phyloP scores from a whole-genome alignment of 1,140 invertebrate genomes.

The Lithobius niger region DNA sequence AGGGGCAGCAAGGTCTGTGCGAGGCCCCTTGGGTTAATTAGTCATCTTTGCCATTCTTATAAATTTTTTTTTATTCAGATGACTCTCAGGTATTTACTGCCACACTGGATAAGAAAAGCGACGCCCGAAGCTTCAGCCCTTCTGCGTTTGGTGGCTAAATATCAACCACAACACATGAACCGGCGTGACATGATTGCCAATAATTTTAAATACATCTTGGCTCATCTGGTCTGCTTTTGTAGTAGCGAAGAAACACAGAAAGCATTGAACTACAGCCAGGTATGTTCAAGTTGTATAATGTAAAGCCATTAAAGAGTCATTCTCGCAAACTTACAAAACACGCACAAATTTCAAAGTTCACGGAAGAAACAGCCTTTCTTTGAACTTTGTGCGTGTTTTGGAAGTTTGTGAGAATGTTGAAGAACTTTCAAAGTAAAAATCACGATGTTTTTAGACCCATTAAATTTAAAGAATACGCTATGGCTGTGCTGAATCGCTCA shows the following conservation, averaged over 20 bases:
- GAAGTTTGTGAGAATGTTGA: too few species aligned
- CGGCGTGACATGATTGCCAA: slow-evolving; percentile 25
- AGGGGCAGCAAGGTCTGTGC: background rate
- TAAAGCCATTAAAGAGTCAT: too few species aligned
- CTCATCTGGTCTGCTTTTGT: slow-evolving; percentile 30
- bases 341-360: too few species aligned
- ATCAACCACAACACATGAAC: slow-evolving; percentile 14
- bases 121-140: slow-evolving; percentile 25
- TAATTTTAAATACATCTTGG: slow-evolving; percentile 32
- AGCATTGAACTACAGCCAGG: slow-evolving; percentile 29
- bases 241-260: slow-evolving; percentile 26
- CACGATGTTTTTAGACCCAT: too few species aligned
- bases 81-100: slow-evolving; percentile 27
- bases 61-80: slow-evolving; percentile 21
- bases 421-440: too few species aligned
- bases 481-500: too few species aligned
- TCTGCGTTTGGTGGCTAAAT: slow-evolving; percentile 22
- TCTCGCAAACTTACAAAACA: too few species aligned
- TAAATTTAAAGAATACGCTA: too few species aligned
- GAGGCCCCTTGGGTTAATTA: slow-evolving; percentile 1
- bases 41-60: slow-evolving; percentile 8
- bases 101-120: slow-evolving; percentile 28
- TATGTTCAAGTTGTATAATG: too few species aligned
- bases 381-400: too few species aligned
- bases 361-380: too few species aligned